These are phyloP conservation scores for Argopecten irradians DNA, from an alignment of 1,140 invertebrate species.

Conservation along the genomic window DNA sequence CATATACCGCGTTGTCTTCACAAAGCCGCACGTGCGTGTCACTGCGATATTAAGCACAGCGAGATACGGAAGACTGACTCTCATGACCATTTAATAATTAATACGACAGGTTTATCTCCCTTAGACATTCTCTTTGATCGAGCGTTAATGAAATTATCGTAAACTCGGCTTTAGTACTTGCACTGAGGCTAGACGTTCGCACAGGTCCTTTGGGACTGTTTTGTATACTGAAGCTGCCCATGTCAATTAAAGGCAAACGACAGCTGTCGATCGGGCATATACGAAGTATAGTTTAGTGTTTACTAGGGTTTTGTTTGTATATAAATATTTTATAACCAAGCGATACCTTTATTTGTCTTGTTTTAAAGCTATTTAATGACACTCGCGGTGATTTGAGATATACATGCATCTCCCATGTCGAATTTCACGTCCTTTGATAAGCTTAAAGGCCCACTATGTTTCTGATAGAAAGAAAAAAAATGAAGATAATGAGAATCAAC, in stretches of 20 bases:
- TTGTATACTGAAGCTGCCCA: neutral
- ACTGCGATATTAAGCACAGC: neutral
- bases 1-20: no score
- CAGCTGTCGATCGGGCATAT: neutral
- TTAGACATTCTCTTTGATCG: neutral
- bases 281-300: neutral
- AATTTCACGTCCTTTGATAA: no score
- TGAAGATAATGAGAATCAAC: no score
- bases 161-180: neutral
- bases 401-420: no score
- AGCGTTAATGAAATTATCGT: neutral
- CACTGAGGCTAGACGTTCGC: neutral
- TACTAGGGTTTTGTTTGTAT: neutral
- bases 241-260: neutral
- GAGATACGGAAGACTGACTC: conserved; percentile 6
- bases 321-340: neutral
- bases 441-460: no score
- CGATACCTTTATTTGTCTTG: no score
- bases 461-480: no score
- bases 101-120: neutral
- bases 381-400: no score
- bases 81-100: neutral
- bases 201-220: neutral
- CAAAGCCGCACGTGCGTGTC: neutral
- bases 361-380: no score